phyloP scores from a whole-genome alignment of 2,797 vertebrate genomes.

The Numenius phaeopus region DNA sequence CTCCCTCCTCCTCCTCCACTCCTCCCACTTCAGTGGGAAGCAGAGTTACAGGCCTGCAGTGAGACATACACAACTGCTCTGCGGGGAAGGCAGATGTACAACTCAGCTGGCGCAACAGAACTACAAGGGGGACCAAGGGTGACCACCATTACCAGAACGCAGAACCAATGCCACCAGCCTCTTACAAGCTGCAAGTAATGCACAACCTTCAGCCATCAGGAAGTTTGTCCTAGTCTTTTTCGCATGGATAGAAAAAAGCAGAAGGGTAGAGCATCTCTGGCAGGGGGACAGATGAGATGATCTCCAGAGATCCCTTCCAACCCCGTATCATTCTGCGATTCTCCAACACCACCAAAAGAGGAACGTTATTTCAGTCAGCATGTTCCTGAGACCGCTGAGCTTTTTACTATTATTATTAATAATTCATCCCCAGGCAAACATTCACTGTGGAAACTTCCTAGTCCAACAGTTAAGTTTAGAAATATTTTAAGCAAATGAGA shows the following conservation, averaged over 20 bases:
- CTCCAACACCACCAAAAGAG: background rate
- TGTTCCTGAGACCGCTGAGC: background rate
- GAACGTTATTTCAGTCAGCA: background rate
- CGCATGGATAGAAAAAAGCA: background rate
- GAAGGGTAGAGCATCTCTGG: background rate
- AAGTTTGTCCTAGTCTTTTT: background rate
- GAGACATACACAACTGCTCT: accelerated
- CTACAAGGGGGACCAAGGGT: background rate
- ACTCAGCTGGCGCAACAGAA: background rate
- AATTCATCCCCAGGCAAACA: background rate
- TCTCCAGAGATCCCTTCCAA: no score
- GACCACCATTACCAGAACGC: background rate
- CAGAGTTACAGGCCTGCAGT: background rate
- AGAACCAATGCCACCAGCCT: background rate
- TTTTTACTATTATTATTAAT: background rate
- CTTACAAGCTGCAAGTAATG: background rate
- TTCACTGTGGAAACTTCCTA: background rate
- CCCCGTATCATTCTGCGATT: no score
- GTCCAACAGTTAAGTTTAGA: background rate
- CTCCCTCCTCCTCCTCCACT: background rate
- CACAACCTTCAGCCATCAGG: background rate
- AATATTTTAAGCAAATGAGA: background rate
- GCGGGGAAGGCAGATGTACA: background rate
- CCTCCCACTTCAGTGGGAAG: background rate
- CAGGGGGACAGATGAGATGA: no score